Evolutionary conservation across 2,888 invertebrate genomes (phyloP).

Genomic region (Sesamia inferens): DNA sequence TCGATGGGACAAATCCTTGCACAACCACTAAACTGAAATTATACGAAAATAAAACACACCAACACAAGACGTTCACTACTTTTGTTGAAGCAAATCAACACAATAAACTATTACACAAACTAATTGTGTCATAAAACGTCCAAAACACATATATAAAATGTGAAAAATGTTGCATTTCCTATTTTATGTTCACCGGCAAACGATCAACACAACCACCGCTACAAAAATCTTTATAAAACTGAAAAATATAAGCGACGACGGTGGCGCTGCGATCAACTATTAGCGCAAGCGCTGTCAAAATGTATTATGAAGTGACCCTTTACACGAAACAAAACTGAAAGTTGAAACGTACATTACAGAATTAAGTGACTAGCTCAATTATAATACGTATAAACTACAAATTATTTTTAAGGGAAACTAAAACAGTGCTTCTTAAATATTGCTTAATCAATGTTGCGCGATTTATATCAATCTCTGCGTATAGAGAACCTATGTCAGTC

Average conservation of each 20-base stretch:
- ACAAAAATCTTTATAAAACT: slow-evolving; percentile 86
- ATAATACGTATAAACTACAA: no score
- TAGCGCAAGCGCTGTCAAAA: slow-evolving; percentile 82
- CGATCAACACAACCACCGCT: slow-evolving; percentile 78
- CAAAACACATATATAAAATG: slow-evolving; percentile 75
- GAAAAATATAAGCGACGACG: slow-evolving; percentile 63
- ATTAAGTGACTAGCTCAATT: background rate
- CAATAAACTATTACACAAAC: slow-evolving; percentile 73
- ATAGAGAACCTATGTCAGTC: background rate
- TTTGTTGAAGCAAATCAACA: slow-evolving; percentile 72
- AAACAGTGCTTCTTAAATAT: background rate
- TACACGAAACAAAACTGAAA: slow-evolving; percentile 23
- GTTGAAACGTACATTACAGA: background rate
- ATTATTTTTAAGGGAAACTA: background rate
- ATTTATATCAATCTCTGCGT: background rate
- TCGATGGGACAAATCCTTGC: slow-evolving; percentile 83
- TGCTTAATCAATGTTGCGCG: background rate
- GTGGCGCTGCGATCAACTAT: slow-evolving; percentile 71
- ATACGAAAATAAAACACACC: slow-evolving; percentile 81
- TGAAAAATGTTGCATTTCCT: slow-evolving; percentile 83
- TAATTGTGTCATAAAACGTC: slow-evolving; percentile 83
- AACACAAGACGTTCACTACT: slow-evolving; percentile 76
- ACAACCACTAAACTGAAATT: slow-evolving; percentile 83
- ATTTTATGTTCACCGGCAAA: slow-evolving; percentile 73
- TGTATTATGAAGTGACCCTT: slow-evolving; percentile 20